Base-by-base conservation (phyloP, 2,113 vertebrate species). In the Turdus rufiventris region DNA sequence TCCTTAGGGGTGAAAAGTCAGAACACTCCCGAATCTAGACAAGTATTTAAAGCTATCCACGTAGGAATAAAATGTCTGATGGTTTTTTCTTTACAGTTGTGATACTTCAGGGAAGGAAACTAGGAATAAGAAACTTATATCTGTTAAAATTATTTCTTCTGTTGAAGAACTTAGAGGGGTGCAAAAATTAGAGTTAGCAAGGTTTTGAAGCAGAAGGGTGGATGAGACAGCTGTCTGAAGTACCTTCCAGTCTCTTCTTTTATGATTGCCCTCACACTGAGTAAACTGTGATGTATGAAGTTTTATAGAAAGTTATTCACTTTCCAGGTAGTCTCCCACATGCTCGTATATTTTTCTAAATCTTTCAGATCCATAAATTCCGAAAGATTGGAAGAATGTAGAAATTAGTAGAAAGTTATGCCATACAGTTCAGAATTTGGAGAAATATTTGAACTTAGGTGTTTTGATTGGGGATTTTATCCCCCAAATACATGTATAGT, bases 401-500 rank as follows among this genome's bases (percentile, higher is more conserved):
- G 58, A 82, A 78, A 25, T 15, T 51, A 3, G 5, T n/a, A 57
- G 21, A 57, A 66, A 66, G 9, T 60, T 74, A 42, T 57, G 40
- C 5, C 42, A 38, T 29, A 4, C 23, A 66, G 62, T 54, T 66
- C 45, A 65, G 23, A 66, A 60, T 66, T 71, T 70, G 10, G 25
- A 45, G 34, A 78, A 78, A 75, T 72, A 26, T 57, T 89, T 84
- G 23, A 85, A 48, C 2, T 57, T 43, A 10, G 6, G 4, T 89
- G 13, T 25, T 61, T n/a, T 12, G 4, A 5, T 67, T 75, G 24
- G 23, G 0, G 0, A 28, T 6, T 60, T 58, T 51, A 1, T 1
- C 0, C 2, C 15, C 5, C 23, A 60, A 68, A 80, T 25, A 7
- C 6, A 14, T 15, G 3, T 56, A 31, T 40, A 45, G 15, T 45